Evolutionary conservation across 2,888 invertebrate species (phyloP), one percentile per base, ranked within the genome.

Genomic region (Podotricha telesiphe): DNA sequence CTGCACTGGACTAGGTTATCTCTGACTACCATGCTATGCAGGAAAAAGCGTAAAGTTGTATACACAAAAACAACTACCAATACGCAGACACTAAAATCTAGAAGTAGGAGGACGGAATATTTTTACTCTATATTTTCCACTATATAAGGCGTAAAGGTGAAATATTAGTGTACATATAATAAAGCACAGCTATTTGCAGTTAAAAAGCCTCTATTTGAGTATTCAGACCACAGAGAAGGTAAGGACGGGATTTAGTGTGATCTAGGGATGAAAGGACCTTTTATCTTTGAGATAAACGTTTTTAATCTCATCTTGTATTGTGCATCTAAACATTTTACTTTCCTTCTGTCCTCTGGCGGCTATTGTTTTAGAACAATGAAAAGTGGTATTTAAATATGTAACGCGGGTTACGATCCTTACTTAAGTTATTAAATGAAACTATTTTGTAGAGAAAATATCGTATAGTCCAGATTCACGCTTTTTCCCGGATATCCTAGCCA

Each of bases 251-350:
- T 67, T 64, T 63, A 61, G 65, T 42, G 48, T 40, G 63, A 62
- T 66, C 55, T 53, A n/a, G 62, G 68, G 63, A 67, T 67, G 67
- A 62, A 55, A 62, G 67, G 67, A 62, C 67, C 69, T 71, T 71
- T 71, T 69, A 71, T 69, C 69, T 64, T 58, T 6, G 59, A 71
- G 69, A 71, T 71, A 69, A 71, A 69, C 69, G 69, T 66, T 71
- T 71, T 71, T 71, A 71, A 71, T 69, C 71, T 66, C 28, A 58
- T 51, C 40, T 66, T 53, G 45, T 50, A 63, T 66, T 62, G 45
- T 65, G 65, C 55, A 68, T 58, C 68, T 58, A 66, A 58, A 59
- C 59, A 67, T 59, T 48, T 45, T 59, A 59, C 40, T 42, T 51
- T 61, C 7, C 53, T 51, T 28, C 15, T 62, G 37, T 19, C 17